Evolutionary conservation across 2,113 vertebrate species (phyloP).

Genomic region (Malurus alboscapulatus): DNA sequence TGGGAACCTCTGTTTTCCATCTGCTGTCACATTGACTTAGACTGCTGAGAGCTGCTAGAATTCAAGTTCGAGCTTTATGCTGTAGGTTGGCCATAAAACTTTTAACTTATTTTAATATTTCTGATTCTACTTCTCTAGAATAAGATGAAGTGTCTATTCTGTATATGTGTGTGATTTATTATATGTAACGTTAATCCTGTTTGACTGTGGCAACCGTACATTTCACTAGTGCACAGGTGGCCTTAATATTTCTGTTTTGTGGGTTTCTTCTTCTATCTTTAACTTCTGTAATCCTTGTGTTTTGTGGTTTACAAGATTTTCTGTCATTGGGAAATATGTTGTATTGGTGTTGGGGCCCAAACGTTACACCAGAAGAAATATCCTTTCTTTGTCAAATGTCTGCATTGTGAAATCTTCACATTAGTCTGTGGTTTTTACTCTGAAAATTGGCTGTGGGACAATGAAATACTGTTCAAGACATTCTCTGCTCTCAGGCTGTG

Average conservation of each 20-base stretch:
- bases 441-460: slow-evolving; percentile 18
- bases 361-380: slow-evolving; percentile 43
- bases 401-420: slow-evolving; percentile 54
- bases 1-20: not conserved
- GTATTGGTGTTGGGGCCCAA: not conserved
- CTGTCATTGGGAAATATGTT: slow-evolving; percentile 21
- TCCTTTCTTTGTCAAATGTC: slow-evolving; percentile 33
- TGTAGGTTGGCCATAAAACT: not conserved
- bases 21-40: not conserved
- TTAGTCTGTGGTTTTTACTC: slow-evolving; percentile 50
- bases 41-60: not conserved
- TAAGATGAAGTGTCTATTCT: not conserved
- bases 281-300: slow-evolving; percentile 44
- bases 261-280: slow-evolving; percentile 46
- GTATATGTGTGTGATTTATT: not conserved
- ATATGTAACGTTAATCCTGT: not conserved
- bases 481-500: not conserved
- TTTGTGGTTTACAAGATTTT: slow-evolving; percentile 46
- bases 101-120: not conserved
- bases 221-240: slow-evolving; percentile 34
- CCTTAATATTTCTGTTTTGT: slow-evolving; percentile 46
- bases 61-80: not conserved
- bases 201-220: not conserved
- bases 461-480: not conserved
- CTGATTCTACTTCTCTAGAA: not conserved